Conservation (phyloP, 2,113 vertebrate genomes). For the Vireo altiloquus region DNA sequence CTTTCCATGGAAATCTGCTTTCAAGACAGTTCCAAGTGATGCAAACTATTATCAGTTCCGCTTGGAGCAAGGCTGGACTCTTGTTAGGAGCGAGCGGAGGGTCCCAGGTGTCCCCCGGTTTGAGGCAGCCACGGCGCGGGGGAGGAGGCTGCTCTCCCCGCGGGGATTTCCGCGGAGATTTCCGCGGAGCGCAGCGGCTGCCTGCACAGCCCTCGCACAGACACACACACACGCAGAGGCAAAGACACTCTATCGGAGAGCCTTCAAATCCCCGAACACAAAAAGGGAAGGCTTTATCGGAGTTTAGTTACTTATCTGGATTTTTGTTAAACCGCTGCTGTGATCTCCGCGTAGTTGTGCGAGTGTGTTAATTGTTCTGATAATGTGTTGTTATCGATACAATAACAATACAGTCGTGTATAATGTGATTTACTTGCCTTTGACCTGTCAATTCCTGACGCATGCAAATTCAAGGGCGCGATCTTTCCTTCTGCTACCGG, state of each 20-base stretch:
- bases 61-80: not conserved
- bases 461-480: slow-evolving; percentile 34
- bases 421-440: slow-evolving; percentile 52
- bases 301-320: slow-evolving; percentile 37
- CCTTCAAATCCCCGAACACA: slow-evolving; percentile 5
- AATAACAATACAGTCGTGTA: slow-evolving; percentile 34
- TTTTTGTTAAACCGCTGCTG: slow-evolving; percentile 20
- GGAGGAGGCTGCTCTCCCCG: not conserved
- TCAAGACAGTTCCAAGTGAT: not conserved
- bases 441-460: slow-evolving; percentile 28
- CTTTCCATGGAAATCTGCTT: not conserved
- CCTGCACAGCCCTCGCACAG: not conserved
- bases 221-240: not conserved
- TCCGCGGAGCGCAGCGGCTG: not conserved
- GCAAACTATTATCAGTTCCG: not conserved
- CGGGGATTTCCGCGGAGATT: not conserved
- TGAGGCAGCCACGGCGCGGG: not conserved
- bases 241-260: not conserved
- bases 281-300: slow-evolving; percentile 14
- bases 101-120: not conserved
- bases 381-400: slow-evolving; percentile 53
- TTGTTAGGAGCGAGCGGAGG: not conserved
- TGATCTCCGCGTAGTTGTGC: not conserved
- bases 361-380: slow-evolving; percentile 41
- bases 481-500: not conserved